Base-by-base conservation (phyloP, 1,140 invertebrate species). In the Zaprionus inermis region DNA sequence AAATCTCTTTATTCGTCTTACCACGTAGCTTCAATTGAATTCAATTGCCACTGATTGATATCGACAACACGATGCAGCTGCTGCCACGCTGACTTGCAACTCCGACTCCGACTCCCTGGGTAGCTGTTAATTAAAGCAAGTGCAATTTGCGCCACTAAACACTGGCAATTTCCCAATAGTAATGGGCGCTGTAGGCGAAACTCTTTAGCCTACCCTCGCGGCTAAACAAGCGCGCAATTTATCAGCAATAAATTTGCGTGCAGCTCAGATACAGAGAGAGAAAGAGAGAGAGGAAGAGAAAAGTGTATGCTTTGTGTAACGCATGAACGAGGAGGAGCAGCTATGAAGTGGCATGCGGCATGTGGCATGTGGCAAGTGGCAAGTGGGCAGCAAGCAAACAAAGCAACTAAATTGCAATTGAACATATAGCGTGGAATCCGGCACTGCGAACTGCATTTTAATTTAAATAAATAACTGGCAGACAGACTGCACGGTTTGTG, bases 241-340 rank as follows among this genome's bases (percentile, higher is more conserved):
- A 86, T 76, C 66, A 79, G 79, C 83, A 86, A 86, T 88, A 88
- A 82, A 77, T 77, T 82, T 77, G 82, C 83, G 61, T 86, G 69
- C 51, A 32, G 51, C 63, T 69, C 54, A 72, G 51, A 22, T 41
- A 20, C n/a, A 18, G 7, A 5, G n/a, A 18, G 41, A 36, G 1
- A 2, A 36, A 36, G 34, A 36, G 34, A 11, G 34, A 12, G 7
- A 44, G 16, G n/a, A 9, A 20, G 16, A 11, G 44, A 12, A 3
- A 46, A 12, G 18, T 22, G 44, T 44, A 22, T 52, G 32, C 44
- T 41, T 54, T 28, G 58, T 71, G 65, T 41, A 38, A 57, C 20
- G 59, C 67, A 75, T 55, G 76, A 54, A 30, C 38, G 14, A 49
- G 38, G 41, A 16, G 54, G 41, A 32, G 55, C 44, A 71, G 55